A percentile compares a stretch with the other conserved stretches of the same genome.
Evolutionary conservation across 2,888 invertebrate genomes (phyloP).

Genomic region (Ornithoptera alexandrae): DNA sequence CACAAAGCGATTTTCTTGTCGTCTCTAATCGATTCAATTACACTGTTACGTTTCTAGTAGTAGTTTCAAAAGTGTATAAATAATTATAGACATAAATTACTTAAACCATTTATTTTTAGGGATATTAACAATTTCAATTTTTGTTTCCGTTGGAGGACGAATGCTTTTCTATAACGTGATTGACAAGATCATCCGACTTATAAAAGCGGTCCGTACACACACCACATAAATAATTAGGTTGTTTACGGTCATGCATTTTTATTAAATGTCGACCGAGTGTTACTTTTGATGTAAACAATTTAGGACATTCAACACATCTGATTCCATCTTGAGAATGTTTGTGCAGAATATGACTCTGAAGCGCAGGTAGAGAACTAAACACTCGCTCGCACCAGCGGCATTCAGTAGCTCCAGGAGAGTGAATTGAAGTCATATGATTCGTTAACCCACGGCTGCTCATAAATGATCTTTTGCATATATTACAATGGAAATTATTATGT

Average conservation of each 20-base stretch:
- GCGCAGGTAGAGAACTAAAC: constrained; percentile 46
- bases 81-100: not conserved
- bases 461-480: constrained; percentile 52
- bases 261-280: constrained; percentile 44
- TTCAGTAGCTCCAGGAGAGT: constrained; percentile 46
- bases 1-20: too few species aligned
- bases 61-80: too few species aligned
- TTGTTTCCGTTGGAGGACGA: constrained; percentile 1
- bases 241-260: constrained; percentile 40
- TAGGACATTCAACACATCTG: constrained; percentile 48
- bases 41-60: too few species aligned
- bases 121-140: constrained; percentile 1
- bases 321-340: constrained; percentile 46
- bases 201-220: constrained; percentile 21
- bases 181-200: constrained; percentile 23
- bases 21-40: too few species aligned
- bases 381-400: constrained; percentile 47
- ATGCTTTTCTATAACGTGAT: constrained; percentile 26
- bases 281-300: constrained; percentile 45
- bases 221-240: constrained; percentile 24
- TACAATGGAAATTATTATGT: constrained; percentile 46
- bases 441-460: constrained; percentile 45
- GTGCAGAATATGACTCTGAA: constrained; percentile 54
- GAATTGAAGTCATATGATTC: constrained; percentile 53
- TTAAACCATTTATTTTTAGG: constrained; percentile 2